Evolutionary conservation across 2,113 vertebrate species (phyloP).

Genomic region (Perognathus longimembris): DNA sequence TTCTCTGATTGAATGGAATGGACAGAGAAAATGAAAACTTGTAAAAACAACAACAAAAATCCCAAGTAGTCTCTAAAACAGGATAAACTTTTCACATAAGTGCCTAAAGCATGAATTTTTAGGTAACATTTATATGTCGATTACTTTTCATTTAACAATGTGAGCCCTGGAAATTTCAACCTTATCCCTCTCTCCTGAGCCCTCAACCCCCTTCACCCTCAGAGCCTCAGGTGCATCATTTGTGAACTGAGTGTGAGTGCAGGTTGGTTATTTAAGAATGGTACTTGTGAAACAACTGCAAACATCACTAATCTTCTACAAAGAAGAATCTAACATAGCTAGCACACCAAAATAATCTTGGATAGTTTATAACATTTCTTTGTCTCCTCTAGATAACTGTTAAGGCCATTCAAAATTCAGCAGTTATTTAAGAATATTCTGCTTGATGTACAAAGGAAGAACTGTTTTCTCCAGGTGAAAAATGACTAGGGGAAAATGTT

Average conservation of each 20-base stretch:
- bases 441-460: background rate
- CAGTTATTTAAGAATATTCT: background rate
- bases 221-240: background rate
- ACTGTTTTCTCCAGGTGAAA: background rate
- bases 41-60: background rate
- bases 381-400: background rate
- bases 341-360: background rate
- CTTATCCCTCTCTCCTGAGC: too few species aligned
- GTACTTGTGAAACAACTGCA: background rate
- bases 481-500: background rate
- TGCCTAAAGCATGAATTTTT: constrained; percentile 22
- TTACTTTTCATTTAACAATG: background rate
- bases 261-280: background rate
- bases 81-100: background rate
- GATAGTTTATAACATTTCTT: background rate
- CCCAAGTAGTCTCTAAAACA: background rate
- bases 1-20: constrained; percentile 58
- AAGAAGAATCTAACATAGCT: background rate
- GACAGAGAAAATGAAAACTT: constrained; percentile 54
- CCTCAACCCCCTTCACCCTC: background rate
- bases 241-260: background rate
- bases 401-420: background rate
- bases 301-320: background rate
- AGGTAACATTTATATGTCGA: background rate
- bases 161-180: too few species aligned